A percentile compares a stretch with the other conserved stretches of the same genome.
Evolutionary conservation across 2,113 vertebrate genomes (phyloP).

Genomic region (Entomyzon cyanotis): DNA sequence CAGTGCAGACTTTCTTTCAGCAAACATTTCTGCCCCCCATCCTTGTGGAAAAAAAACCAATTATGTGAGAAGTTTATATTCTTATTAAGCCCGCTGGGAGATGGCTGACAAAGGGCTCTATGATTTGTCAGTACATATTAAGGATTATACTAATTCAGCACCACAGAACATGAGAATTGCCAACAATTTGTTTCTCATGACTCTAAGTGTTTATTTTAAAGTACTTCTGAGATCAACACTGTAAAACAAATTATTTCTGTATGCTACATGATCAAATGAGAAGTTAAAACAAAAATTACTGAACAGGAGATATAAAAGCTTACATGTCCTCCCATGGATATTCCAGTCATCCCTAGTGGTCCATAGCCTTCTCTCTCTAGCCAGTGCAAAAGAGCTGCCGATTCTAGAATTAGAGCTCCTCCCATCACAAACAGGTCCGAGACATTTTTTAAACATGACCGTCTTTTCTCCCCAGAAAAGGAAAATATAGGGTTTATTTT

Average conservation of each 20-base stretch:
- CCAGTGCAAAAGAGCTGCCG: slow-evolving; percentile 91
- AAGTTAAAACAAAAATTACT: slow-evolving; percentile 20
- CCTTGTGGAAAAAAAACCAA: not conserved
- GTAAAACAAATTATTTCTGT: not conserved
- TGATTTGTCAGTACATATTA: not conserved
- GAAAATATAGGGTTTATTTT: slow-evolving; percentile 57
- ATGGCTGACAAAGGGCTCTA: not conserved
- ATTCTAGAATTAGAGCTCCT: slow-evolving; percentile 93
- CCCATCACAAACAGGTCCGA: slow-evolving; percentile 99
- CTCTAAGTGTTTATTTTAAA: slow-evolving; percentile 1
- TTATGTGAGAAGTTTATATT: not conserved
- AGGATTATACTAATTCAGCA: slow-evolving; percentile 6
- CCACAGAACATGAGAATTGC: not conserved
- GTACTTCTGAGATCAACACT: not conserved
- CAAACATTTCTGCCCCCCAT: not conserved
- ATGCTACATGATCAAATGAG: not conserved
- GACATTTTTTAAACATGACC: slow-evolving; percentile 95
- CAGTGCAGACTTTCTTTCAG: not conserved
- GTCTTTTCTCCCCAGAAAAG: slow-evolving; percentile 76
- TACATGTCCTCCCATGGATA: slow-evolving; percentile 99
- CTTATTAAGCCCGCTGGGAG: not conserved
- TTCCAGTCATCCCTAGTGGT: slow-evolving; percentile 95
- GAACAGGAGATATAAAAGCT: slow-evolving; percentile 69
- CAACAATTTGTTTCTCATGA: not conserved
- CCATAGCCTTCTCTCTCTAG: slow-evolving; percentile 95